A percentile compares a stretch with the other conserved stretches of the same genome.
phyloP scores from a whole-genome alignment of 1,140 invertebrate species.

The Heliconius eleuchia region DNA sequence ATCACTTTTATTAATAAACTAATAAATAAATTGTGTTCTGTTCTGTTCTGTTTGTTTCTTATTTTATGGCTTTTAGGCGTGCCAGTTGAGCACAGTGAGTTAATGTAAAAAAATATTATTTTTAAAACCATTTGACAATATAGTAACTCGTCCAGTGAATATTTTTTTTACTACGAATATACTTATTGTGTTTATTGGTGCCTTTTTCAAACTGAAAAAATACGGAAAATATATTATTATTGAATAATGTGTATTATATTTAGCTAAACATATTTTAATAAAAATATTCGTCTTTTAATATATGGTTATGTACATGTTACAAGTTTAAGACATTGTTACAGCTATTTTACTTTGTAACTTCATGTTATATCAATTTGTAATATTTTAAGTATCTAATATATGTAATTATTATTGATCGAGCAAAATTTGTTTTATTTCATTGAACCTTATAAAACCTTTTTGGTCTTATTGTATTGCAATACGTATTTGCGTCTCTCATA shows the following conservation, averaged over 20 bases:
- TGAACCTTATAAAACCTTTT: not conserved
- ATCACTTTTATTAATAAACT: not conserved
- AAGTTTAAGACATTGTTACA: not conserved
- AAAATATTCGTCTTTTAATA: constrained; percentile 9
- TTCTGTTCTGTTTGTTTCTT: no score
- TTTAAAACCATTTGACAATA: not conserved
- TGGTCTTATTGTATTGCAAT: not conserved
- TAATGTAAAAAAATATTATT: not conserved
- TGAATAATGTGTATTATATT: not conserved
- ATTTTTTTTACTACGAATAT: not conserved
- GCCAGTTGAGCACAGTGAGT: no score
- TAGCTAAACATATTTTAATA: not conserved
- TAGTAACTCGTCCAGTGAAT: not conserved
- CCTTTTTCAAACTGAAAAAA: not conserved
- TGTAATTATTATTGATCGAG: not conserved
- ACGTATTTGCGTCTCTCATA: not conserved
- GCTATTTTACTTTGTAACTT: not conserved
- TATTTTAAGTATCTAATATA: constrained; percentile 1
- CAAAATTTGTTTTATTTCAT: not conserved
- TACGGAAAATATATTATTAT: not conserved
- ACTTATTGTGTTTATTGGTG: not conserved
- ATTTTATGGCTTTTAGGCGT: no score
- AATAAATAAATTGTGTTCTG: not conserved
- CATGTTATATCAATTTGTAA: not conserved
- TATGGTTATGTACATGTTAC: not conserved